Evolutionary conservation across 2,113 vertebrate genomes (phyloP).

Genomic region (Ameiurus melas): DNA sequence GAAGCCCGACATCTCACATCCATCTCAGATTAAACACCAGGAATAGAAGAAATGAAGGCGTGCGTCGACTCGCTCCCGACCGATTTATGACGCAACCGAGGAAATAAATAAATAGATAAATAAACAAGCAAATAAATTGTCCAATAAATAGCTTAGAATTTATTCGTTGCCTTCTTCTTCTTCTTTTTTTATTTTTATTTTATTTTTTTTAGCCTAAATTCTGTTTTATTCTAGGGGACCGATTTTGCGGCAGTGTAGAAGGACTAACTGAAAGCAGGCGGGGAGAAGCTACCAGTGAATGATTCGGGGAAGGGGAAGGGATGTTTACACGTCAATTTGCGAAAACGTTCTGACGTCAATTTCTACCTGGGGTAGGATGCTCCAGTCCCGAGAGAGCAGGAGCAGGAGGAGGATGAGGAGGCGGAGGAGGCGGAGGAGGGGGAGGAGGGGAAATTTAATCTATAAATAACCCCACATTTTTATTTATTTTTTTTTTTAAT

Average conservation of each 20-base stretch:
- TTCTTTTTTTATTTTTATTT: background rate
- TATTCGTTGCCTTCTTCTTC: background rate
- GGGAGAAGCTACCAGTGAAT: slow-evolving; percentile 58
- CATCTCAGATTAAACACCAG: slow-evolving; percentile 75
- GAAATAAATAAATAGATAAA: slow-evolving; percentile 4
- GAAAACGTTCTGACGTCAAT: slow-evolving; percentile 89
- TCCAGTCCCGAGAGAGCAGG: slow-evolving; percentile 66
- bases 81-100: slow-evolving; percentile 7
- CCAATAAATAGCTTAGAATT: background rate
- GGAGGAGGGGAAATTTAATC: slow-evolving; percentile 44
- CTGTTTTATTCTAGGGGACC: slow-evolving; percentile 29
- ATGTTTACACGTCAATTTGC: slow-evolving; percentile 89
- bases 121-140: background rate
- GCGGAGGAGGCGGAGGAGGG: slow-evolving; percentile 36
- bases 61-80: slow-evolving; percentile 14
- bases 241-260: slow-evolving; percentile 49
- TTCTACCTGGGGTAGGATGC: slow-evolving; percentile 78
- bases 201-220: background rate
- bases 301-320: slow-evolving; percentile 62
- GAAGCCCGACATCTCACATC: slow-evolving; percentile 72
- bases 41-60: slow-evolving; percentile 42
- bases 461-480: slow-evolving; percentile 67
- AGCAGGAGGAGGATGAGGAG: slow-evolving; percentile 24
- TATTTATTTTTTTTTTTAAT: background rate
- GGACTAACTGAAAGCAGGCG: slow-evolving; percentile 53